Conservation (phyloP, 2,797 vertebrate species). For the Argya squamiceps region DNA sequence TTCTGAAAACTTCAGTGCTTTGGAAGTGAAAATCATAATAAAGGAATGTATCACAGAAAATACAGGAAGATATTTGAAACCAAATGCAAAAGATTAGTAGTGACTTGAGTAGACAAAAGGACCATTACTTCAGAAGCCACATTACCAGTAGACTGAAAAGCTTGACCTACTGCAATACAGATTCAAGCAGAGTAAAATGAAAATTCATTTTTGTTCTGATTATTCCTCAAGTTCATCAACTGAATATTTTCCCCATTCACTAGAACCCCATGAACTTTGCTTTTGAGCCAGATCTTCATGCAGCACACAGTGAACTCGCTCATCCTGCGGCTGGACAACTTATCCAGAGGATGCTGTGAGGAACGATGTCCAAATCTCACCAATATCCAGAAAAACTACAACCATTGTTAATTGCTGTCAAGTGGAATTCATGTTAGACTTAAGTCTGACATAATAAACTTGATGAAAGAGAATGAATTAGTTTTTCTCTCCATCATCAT, state of each 20-base stretch:
- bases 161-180: not conserved
- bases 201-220: not conserved
- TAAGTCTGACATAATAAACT: not conserved
- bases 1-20: not conserved
- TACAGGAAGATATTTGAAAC: not conserved
- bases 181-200: not conserved
- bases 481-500: not conserved
- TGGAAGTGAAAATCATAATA: not conserved
- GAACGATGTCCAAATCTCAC: not conserved
- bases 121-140: not conserved
- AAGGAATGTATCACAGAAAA: not conserved
- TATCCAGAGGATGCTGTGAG: not conserved
- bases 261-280: not conserved
- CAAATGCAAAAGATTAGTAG: not conserved
- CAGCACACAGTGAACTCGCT: not conserved
- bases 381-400: not conserved
- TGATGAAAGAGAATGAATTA: not conserved
- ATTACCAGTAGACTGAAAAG: rapidly evolving
- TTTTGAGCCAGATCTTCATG: not conserved
- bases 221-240: not conserved
- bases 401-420: not conserved
- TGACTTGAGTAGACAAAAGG: not conserved
- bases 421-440: not conserved
- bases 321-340: not conserved
- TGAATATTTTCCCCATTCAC: not conserved